phyloP scores from a whole-genome alignment of 2,888 invertebrate species.

The Hermaeophaga mercurialis region DNA sequence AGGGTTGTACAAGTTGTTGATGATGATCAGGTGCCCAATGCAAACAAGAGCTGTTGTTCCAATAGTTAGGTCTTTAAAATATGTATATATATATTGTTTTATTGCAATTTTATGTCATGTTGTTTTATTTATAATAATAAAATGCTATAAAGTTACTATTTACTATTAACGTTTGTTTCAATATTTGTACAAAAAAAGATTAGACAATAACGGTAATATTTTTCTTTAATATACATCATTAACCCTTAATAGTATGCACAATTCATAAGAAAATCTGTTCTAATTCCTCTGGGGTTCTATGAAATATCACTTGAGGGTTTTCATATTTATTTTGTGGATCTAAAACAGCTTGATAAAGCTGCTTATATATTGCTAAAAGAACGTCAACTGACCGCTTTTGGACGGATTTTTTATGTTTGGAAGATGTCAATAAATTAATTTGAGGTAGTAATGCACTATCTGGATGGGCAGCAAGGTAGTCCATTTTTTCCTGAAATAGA shows the following conservation, averaged over 20 bases:
- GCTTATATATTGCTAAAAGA: conserved; percentile 85
- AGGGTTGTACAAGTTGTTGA: conserved; percentile 54
- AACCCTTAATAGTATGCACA: neutral
- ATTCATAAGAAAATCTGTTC: conserved; percentile 37
- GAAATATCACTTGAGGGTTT: conserved; percentile 73
- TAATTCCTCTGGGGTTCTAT: conserved; percentile 75
- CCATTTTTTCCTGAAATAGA: conserved; percentile 78
- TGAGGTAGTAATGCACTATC: conserved; percentile 85
- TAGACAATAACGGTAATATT: too few species aligned
- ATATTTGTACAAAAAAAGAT: neutral
- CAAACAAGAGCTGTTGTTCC: conserved; percentile 22
- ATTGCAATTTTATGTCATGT: conserved; percentile 22
- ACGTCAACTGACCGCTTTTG: conserved; percentile 85
- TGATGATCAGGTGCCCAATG: conserved; percentile 44
- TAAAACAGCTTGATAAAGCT: conserved; percentile 80
- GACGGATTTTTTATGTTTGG: conserved; percentile 72
- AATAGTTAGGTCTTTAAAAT: conserved; percentile 12
- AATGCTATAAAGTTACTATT: conserved; percentile 17
- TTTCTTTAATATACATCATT: neutral
- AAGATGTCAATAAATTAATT: conserved; percentile 81
- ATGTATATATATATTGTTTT: conserved; percentile 23
- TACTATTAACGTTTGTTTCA: conserved; percentile 4
- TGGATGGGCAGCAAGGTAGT: conserved; percentile 82
- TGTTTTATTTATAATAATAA: conserved; percentile 21
- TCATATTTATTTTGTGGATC: conserved; percentile 79